These are phyloP conservation scores for Epistrophella euchroma DNA, from an alignment of 2,888 invertebrate species.

Conservation along the genomic window DNA sequence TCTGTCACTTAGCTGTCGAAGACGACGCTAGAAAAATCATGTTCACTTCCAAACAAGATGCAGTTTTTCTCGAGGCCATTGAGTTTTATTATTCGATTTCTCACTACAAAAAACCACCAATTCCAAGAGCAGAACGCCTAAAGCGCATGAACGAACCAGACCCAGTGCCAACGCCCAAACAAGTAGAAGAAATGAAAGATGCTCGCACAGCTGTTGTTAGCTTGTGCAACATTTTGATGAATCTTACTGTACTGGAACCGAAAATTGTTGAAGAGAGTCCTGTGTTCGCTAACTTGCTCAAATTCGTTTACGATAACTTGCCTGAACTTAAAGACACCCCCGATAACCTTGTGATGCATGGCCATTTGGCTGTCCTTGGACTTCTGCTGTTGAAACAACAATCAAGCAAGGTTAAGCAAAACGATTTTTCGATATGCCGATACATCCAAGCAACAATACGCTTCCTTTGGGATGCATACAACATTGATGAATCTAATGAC, in stretches of 20 bases:
- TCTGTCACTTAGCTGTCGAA: conserved; percentile 96
- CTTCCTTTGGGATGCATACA: conserved; percentile 96
- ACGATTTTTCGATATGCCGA: conserved; percentile 94
- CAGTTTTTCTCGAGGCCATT: conserved; percentile 91
- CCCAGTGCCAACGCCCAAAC: conserved; percentile 89
- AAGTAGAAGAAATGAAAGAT: conserved; percentile 92
- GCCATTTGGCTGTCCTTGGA: conserved; percentile 93
- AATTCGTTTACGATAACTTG: conserved; percentile 93
- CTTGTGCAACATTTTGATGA: conserved; percentile 96
- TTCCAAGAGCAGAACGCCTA: conserved; percentile 91
- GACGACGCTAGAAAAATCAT: conserved; percentile 93
- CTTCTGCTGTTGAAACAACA: conserved; percentile 93
- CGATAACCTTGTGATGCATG: conserved; percentile 93
- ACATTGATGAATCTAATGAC: conserved; percentile 94
- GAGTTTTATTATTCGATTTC: conserved; percentile 94
- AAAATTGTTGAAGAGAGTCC: conserved; percentile 91
- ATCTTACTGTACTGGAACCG: conserved; percentile 94
- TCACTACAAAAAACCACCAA: conserved; percentile 92
- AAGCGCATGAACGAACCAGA: conserved; percentile 91
- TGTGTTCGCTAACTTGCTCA: conserved; percentile 91
- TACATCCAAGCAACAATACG: conserved; percentile 95
- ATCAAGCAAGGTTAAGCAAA: conserved; percentile 92
- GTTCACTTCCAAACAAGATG: conserved; percentile 91
- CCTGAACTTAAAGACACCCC: conserved; percentile 93
- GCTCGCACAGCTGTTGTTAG: conserved; percentile 94